These are phyloP conservation scores for Caenorhabditis sp. DNA, from an alignment of 2,888 invertebrate genomes.

Conservation along the genomic window DNA sequence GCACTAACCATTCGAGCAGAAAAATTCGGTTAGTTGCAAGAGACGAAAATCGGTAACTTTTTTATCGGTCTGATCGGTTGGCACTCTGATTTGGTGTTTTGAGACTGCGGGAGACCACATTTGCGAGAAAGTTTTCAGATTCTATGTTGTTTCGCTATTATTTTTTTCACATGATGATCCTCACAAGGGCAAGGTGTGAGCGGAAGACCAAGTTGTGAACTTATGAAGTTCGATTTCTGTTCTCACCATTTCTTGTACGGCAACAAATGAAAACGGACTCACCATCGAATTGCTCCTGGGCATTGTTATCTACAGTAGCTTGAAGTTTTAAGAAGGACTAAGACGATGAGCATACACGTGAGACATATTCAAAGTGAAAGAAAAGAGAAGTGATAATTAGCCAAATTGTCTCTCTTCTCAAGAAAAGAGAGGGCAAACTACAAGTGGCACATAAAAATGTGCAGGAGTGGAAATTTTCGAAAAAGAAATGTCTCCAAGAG, in stretches of 20 bases:
- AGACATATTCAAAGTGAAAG: slow-evolving; percentile 18
- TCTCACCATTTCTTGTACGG: too few species aligned
- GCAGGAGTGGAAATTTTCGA: not conserved
- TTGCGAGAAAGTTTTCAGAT: too few species aligned
- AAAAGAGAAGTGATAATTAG: slow-evolving; percentile 26
- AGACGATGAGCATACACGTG: not conserved
- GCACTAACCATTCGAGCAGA: not conserved
- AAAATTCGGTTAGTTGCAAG: slow-evolving; percentile 14
- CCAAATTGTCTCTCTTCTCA: slow-evolving; percentile 19
- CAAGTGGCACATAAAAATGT: not conserved
- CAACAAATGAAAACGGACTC: slow-evolving; percentile 1
- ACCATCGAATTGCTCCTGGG: slow-evolving; percentile 34
- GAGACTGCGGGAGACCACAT: not conserved
- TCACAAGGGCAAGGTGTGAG: too few species aligned
- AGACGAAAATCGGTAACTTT: slow-evolving; percentile 11
- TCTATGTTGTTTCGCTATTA: too few species aligned
- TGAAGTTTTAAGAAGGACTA: not conserved
- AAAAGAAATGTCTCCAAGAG: slow-evolving; percentile 3
- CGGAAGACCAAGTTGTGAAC: too few species aligned
- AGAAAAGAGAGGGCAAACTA: not conserved
- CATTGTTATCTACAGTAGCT: slow-evolving; percentile 7
- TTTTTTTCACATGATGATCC: too few species aligned
- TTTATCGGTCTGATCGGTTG: slow-evolving; percentile 41
- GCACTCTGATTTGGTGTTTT: not conserved
- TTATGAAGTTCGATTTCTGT: too few species aligned